Base-by-base conservation (phyloP, 1,140 invertebrate species). In the Drusus annulatus region DNA sequence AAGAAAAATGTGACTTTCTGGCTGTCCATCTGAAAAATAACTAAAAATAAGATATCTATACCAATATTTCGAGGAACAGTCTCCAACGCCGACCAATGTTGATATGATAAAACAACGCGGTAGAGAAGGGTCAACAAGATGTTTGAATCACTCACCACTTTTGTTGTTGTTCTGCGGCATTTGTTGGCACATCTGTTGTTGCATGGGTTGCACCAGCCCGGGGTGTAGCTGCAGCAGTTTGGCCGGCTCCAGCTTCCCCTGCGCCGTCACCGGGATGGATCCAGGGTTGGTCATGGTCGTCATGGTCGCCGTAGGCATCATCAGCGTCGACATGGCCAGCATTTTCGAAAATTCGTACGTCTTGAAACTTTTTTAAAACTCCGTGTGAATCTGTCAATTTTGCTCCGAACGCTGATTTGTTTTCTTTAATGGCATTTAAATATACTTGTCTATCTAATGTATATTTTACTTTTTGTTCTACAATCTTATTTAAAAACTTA, bases 311-410 rank as follows among this genome's bases (percentile, higher is more conserved):
- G 92, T 91, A 0, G 91, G 91, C 91, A 93, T 92, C 92, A 93
- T 93, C 36, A 93, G 84, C 3, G 92, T 92, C 0, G 92, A 92
- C 92, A 93, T 93, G 6, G 91, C 90, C 84, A 93, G 84, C 91
- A 93, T 92, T 51, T 80, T 77, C 63, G 36, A 62, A 56, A 56
- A 56, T 56, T 56, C 54, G n/a, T n/a, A 56, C 54, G 54, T n/a
- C n/a, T 54, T 17, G 50, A 74, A 68, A 68, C 16, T n/a, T 19
- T 52, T 74, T 54, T 16, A 52, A 74, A 17, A 52, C 50, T 19
- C 16, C 25, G 23, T 52, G 50, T 23, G 10, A n/a, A 51, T 19
- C 17, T 16, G 10, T 36, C 17, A 15, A 19, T n/a, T 68, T 68
- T 68, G 4, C 31, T 19, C 16, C 31, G 23, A 17, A 28, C n/a